These are phyloP conservation scores for Microplitis manilae DNA, from an alignment of 2,888 invertebrate genomes.

Conservation along the genomic window DNA sequence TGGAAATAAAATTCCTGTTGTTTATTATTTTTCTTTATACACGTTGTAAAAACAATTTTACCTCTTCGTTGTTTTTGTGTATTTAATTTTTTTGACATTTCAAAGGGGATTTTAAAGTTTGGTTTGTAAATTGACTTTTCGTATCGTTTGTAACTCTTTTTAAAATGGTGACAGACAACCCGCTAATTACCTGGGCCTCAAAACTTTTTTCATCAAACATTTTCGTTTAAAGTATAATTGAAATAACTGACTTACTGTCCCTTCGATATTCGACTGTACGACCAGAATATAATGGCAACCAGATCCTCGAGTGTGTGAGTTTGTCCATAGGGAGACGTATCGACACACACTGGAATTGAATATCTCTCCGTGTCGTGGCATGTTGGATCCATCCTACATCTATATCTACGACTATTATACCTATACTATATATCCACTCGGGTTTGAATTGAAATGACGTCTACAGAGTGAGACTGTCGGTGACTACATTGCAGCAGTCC, in stretches of 20 bases:
- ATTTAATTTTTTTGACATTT: background rate
- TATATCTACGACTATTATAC: background rate
- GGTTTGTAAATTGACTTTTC: background rate
- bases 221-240: background rate
- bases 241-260: background rate
- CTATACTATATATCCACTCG: slow-evolving; percentile 13
- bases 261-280: background rate
- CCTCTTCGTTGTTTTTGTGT: background rate
- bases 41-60: background rate
- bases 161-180: background rate
- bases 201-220: background rate
- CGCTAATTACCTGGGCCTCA: background rate
- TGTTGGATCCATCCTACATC: background rate
- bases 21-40: too few species aligned
- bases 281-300: background rate
- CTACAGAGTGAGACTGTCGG: slow-evolving; percentile 20
- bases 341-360: slow-evolving; percentile 33
- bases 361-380: slow-evolving; percentile 17
- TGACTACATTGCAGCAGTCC: background rate
- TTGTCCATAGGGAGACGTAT: slow-evolving; percentile 32
- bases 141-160: background rate
- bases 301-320: slow-evolving; percentile 5
- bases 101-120: background rate
- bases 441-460: slow-evolving; percentile 33
- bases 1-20: too few species aligned